Percentiles rank a stretch among this genome's conserved stretches.
Conservation (phyloP, 2,113 vertebrate genomes). For the Chaetorhynchus papuensis region DNA sequence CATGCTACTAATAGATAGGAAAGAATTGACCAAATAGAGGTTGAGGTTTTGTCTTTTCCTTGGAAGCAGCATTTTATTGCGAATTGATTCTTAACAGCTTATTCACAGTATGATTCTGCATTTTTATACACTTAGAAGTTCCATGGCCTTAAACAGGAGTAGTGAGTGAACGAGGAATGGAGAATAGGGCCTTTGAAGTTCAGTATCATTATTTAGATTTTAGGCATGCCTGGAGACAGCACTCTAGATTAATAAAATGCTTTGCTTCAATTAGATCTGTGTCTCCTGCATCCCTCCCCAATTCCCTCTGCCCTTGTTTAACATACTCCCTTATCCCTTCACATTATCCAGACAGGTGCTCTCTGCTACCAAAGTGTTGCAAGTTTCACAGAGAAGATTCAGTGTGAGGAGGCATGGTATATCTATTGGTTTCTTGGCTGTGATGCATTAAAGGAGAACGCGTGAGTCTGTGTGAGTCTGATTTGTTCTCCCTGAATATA, state of each 20-base stretch:
- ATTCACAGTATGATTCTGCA: not conserved
- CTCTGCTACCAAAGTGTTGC: slow-evolving; percentile 24
- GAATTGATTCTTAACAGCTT: slow-evolving; percentile 4
- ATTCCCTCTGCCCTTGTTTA: slow-evolving; percentile 68
- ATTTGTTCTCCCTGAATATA: not conserved
- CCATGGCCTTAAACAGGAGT: not conserved
- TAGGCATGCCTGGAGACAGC: slow-evolving; percentile 57
- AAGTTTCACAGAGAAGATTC: not conserved
- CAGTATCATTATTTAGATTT: slow-evolving; percentile 63
- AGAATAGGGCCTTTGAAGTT: slow-evolving; percentile 42
- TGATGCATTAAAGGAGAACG: not conserved
- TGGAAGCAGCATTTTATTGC: not conserved
- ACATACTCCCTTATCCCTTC: slow-evolving; percentile 64
- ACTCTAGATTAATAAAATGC: slow-evolving; percentile 57
- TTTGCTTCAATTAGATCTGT: slow-evolving; percentile 64
- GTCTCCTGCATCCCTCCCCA: slow-evolving; percentile 50
- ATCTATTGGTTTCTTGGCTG: not conserved
- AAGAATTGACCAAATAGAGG: not conserved
- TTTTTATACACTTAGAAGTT: not conserved
- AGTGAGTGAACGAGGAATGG: slow-evolving; percentile 8
- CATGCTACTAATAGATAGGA: not conserved
- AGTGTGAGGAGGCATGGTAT: not conserved
- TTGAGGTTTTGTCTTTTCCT: not conserved
- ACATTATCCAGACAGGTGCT: slow-evolving; percentile 61
- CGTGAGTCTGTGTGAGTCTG: not conserved